Conservation (phyloP, 2,113 vertebrate species). For the Gasterosteus nipponicus region DNA sequence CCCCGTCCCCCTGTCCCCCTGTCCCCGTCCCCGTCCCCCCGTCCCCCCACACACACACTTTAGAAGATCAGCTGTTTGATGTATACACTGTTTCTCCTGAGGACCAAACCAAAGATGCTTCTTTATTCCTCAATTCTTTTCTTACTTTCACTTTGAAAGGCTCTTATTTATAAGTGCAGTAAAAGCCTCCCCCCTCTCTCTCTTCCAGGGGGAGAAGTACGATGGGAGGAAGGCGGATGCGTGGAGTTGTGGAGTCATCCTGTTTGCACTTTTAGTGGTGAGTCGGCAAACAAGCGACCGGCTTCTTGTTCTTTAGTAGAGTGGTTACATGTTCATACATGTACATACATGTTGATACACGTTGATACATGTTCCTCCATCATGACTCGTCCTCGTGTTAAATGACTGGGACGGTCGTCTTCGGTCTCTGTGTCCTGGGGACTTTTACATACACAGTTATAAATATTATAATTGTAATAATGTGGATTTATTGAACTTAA, state of each 20-base stretch:
- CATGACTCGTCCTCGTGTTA: too few species aligned
- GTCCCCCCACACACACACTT: not conserved
- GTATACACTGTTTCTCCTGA: not conserved
- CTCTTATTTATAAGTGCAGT: too few species aligned
- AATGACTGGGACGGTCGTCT: too few species aligned
- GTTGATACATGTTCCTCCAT: too few species aligned
- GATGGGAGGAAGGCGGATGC: conserved; percentile 97
- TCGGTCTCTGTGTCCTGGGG: too few species aligned
- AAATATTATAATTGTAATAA: too few species aligned
- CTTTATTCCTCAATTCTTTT: not conserved
- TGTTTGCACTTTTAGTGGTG: conserved; percentile 98
- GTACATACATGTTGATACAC: too few species aligned
- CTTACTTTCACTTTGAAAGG: too few species aligned
- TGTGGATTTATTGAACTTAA: too few species aligned
- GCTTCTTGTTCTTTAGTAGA: not conserved
- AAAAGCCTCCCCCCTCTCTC: too few species aligned
- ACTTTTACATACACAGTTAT: too few species aligned
- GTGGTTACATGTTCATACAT: not conserved
- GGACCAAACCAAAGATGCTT: not conserved
- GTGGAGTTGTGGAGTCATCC: conserved; percentile 99
- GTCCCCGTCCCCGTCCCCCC: not conserved
- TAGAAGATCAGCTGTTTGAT: not conserved
- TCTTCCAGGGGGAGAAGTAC: conserved; percentile 93
- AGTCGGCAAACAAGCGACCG: conserved; percentile 68
- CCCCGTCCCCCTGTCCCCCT: too few species aligned